Base-by-base conservation (phyloP, 2,113 vertebrate species). In the Platanista minor region DNA sequence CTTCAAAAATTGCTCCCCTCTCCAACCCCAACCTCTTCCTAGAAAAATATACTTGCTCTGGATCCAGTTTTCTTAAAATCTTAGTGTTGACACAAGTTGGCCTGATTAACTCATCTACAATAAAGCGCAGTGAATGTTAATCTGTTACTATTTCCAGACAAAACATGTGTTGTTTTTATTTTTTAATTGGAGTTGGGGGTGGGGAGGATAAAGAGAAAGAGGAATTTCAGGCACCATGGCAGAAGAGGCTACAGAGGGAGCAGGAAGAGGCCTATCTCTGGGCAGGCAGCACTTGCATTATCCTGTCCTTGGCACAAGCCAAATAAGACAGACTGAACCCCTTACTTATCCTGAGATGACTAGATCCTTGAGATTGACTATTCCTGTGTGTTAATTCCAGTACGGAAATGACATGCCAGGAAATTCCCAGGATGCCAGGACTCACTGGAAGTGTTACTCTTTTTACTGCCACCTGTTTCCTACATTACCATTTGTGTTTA, bases 401-500 rank as follows among this genome's bases (percentile, higher is more conserved):
- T 11, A 33, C 2, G 8, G 90, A 96, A 84, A 86, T 90, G 89
- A 83, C 64, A 67, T 5, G 4, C 59, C 91, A 87, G 96, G 97
- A 96, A 97, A 95, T 94, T 89, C 67, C 33, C 29, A 52, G 61
- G 39, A 78, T 84, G 33, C 80, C 93, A 54, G 36, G 46, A 41
- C 39, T 86, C 25, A 36, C 59, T 31, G 54, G 49, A 92, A n/a
- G 71, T 85, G 31, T 95, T 82, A n/a, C 96, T 96, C 29, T 90
- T 96, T 82, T 92, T 90, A 61, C 54, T 80, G 46, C 49, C 92
- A 95, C 96, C 85, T 94, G 94, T 91, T 94, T 64, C 31, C 29
- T 54, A 72, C 14, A 11, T 92, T 83, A n/a, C 64, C 82, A 31
- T 72, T 71, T 91, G 29, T 93, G 25, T 75, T 71, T 89, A 39